A percentile compares a stretch with the other conserved stretches of the same genome.
These are phyloP conservation scores for Bicyclus anynana DNA, from an alignment of 1,140 invertebrate species.

Conservation along the genomic window DNA sequence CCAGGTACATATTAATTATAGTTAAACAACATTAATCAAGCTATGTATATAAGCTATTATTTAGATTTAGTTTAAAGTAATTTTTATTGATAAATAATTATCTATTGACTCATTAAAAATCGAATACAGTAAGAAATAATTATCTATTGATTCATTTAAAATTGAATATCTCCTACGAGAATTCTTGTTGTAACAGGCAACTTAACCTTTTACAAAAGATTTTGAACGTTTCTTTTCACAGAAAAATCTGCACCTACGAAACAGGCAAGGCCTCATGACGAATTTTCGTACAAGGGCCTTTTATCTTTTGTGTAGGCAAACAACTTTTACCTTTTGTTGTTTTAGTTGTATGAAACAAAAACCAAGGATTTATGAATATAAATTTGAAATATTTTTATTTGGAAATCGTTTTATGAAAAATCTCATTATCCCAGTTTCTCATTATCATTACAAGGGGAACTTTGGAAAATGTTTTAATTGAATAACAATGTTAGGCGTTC, in stretches of 20 bases:
- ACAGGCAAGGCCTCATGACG: slow-evolving; percentile 25
- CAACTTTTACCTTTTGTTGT: slow-evolving; percentile 29
- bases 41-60: no score
- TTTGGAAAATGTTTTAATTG: neutral
- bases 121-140: no score
- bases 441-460: neutral
- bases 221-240: slow-evolving; percentile 6
- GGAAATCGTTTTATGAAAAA: slow-evolving; percentile 9
- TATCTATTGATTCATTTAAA: no score
- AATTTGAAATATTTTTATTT: slow-evolving; percentile 13
- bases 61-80: no score
- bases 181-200: slow-evolving; percentile 4
- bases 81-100: no score
- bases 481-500: no score
- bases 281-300: slow-evolving; percentile 24
- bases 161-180: no score
- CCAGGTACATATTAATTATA: no score
- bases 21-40: no score
- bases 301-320: slow-evolving; percentile 31
- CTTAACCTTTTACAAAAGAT: slow-evolving; percentile 8
- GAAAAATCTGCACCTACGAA: slow-evolving; percentile 7
- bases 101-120: no score
- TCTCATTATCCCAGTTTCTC: neutral
- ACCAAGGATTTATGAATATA: slow-evolving; percentile 4
- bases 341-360: slow-evolving; percentile 14